These are phyloP conservation scores for Neomorphus geoffroyi DNA, from an alignment of 2,797 vertebrate genomes.

Conservation along the genomic window DNA sequence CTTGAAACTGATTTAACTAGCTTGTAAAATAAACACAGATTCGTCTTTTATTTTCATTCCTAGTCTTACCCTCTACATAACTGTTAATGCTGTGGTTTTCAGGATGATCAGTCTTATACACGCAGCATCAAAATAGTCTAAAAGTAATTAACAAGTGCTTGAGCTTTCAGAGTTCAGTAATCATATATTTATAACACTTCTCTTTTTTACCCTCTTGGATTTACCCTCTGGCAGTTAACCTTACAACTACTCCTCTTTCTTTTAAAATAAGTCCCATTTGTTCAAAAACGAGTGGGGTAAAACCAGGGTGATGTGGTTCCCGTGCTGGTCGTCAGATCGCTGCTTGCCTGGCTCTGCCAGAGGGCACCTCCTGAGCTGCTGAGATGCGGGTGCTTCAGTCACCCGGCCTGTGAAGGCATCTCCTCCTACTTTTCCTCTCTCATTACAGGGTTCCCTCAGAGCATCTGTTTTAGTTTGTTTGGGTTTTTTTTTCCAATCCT, in stretches of 20 bases:
- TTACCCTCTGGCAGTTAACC: not conserved
- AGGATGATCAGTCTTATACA: not conserved
- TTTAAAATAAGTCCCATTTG: not conserved
- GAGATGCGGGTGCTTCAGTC: not conserved
- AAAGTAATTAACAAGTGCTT: not conserved
- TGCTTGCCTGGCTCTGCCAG: not conserved
- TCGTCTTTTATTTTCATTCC: not conserved
- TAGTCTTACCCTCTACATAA: not conserved
- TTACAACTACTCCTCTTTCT: not conserved
- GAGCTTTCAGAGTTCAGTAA: not conserved
- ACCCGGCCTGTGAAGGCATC: not conserved
- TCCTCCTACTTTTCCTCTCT: not conserved
- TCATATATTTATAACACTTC: not conserved
- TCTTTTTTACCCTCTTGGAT: not conserved
- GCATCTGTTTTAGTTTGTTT: not conserved
- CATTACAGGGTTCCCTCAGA: not conserved
- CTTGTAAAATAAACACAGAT: not conserved
- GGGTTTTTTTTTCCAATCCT: not conserved
- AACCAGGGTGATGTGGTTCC: not conserved
- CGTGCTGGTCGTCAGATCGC: fast-evolving
- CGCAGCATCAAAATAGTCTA: not conserved
- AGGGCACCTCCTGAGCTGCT: not conserved
- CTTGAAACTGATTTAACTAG: not conserved
- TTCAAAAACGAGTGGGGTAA: not conserved
- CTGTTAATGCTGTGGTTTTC: not conserved